phyloP scores from a whole-genome alignment of 1,140 invertebrate species.

The Drosophila elegans region DNA sequence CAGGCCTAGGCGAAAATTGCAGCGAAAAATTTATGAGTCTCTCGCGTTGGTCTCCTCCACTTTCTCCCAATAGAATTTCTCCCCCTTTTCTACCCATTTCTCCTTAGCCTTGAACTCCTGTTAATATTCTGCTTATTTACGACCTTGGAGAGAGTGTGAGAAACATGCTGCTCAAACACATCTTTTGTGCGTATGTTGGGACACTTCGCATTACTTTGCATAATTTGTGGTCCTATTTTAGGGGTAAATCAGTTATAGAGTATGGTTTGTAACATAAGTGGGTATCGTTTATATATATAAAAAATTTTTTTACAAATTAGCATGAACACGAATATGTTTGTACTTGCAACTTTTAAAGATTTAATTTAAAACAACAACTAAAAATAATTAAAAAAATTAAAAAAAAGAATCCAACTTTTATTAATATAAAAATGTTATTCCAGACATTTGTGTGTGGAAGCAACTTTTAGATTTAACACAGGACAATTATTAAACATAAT shows the following conservation, averaged over 20 bases:
- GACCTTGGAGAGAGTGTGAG: slow-evolving; percentile 30
- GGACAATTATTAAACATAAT: too few species aligned
- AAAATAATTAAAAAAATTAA: too few species aligned
- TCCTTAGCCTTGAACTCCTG: slow-evolving; percentile 32
- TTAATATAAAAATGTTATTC: too few species aligned
- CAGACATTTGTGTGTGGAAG: too few species aligned
- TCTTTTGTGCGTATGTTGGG: slow-evolving; percentile 26
- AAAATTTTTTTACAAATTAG: too few species aligned
- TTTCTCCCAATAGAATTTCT: neutral
- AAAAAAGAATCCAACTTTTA: too few species aligned
- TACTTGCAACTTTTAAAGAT: too few species aligned
- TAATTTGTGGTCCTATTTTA: slow-evolving; percentile 13
- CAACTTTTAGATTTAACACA: too few species aligned
- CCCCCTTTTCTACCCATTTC: neutral
- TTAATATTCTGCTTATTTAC: slow-evolving; percentile 75
- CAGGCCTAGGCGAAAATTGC: slow-evolving; percentile 56
- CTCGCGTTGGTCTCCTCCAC: slow-evolving; percentile 8
- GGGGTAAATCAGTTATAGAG: neutral
- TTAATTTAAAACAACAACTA: too few species aligned
- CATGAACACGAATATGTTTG: too few species aligned
- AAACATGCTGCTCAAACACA: slow-evolving; percentile 38
- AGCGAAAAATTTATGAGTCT: slow-evolving; percentile 68
- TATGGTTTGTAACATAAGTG: neutral
- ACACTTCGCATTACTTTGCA: slow-evolving; percentile 53
- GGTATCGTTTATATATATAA: too few species aligned